Base-by-base conservation (phyloP, 2,888 invertebrate species). In the Tortricodes alternella region DNA sequence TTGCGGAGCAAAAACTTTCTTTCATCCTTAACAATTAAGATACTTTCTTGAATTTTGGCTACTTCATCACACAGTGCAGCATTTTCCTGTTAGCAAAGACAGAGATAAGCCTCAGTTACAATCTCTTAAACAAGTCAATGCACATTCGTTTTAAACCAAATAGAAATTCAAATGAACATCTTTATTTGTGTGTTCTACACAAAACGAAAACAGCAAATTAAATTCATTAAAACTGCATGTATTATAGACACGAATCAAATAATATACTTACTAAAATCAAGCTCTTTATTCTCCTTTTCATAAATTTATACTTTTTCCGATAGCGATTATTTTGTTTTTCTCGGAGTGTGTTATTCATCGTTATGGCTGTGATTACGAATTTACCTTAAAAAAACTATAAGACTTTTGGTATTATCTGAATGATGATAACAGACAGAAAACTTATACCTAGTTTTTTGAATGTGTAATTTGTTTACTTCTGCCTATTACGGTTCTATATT, bases 61-160 rank as follows among this genome's bases (percentile, higher is more conserved):
- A 97, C 95, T 91, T 97, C 96, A 89, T 98, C 98, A 80, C 97
- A 97, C 2, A 97, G 80, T 3, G 96, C 95, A 49, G 96, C 94
- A 88, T 96, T 96, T 89, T 96, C 96, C 96, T 96, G 68, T n/a
- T n/a, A n/a, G n/a, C n/a, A n/a, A n/a, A n/a, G n/a, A n/a, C n/a
- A n/a, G n/a, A n/a, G n/a, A n/a, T n/a, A n/a, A n/a, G n/a, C n/a
- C n/a, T n/a, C n/a, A n/a, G n/a, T n/a, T n/a, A n/a, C n/a, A n/a
- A n/a, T n/a, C n/a, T n/a, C n/a, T n/a, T n/a, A n/a, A n/a, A n/a
- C n/a, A n/a, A n/a, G n/a, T n/a, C n/a, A 27, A 9, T 9, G 9
- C 27, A 27, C 6, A 9, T n/a, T n/a, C n/a, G n/a, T n/a, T n/a
- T n/a, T n/a, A n/a, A n/a, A n/a, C n/a, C n/a, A n/a, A 34, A 18